Base-by-base conservation (phyloP, 1,140 invertebrate genomes). In the Rhyzopertha dominica region DNA sequence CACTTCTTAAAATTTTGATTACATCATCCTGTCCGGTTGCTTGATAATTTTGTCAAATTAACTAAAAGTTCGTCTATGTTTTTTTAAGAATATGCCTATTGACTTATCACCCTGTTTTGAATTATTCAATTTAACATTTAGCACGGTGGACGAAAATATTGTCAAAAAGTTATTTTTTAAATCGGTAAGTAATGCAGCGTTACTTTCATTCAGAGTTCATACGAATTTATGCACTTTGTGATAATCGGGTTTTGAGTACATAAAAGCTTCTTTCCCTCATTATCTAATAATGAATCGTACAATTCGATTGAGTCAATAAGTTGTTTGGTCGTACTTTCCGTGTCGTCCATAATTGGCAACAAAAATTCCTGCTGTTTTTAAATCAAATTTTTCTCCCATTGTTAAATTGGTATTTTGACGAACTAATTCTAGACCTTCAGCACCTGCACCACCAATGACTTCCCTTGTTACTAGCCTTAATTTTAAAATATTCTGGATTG, bases 261-360 rank as follows among this genome's bases (percentile, higher is more conserved):
- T 26, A 51, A 34, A 14, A 42, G 25, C 14, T 36, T 47, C 42
- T 46, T 40, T 2, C 38, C 34, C 8, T 16, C 42, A 43, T 43
- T 12, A 42, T 66, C 34, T 32, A 58, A 40, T 45, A 58, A 49
- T 2, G 49, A 42, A 3, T 43, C 48, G 26, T 62, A 62, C 46
- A 61, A 48, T 38, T 51, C 45, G 5, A 55, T 49, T 7, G 48
- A 36, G 40, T 62, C 59, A 39, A 62, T 54, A 18, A 59, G 18
- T 24, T 55, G 28, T 41, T 52, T 50, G 1, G 49, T 52, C 10
- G 38, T 41, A 5, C 44, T 45, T 29, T 54, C 59, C 14, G 17
- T 42, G 35, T 42, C 43, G 41, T 56, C 41, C 43, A 55, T 48
- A 14, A 55, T 30, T n/a, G 58, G 54, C 36, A 59, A 42, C 24